Evolutionary conservation across 2,113 vertebrate genomes (phyloP).

Genomic region (Chamaea fasciata): DNA sequence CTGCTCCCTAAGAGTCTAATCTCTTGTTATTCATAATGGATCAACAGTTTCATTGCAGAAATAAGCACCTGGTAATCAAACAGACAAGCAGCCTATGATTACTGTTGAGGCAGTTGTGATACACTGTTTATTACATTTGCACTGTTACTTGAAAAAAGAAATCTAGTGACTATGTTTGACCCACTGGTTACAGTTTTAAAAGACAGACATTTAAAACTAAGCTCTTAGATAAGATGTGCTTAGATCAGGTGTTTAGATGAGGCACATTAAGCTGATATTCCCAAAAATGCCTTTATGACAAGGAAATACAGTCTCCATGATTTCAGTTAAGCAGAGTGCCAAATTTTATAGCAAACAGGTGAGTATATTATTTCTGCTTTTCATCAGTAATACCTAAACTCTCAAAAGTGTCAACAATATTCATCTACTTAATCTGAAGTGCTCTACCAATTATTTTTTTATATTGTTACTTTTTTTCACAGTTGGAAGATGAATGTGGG

Average conservation of each 20-base stretch:
- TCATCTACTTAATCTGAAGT: neutral
- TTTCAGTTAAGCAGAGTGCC: neutral
- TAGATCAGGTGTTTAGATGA: neutral
- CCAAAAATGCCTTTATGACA: neutral
- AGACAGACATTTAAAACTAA: neutral
- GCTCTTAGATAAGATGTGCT: neutral
- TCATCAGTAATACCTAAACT: neutral
- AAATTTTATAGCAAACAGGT: neutral
- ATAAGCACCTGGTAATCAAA: neutral
- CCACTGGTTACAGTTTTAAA: neutral
- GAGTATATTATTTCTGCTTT: neutral
- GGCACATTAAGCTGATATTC: neutral
- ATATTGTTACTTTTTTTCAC: neutral
- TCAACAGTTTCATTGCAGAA: neutral
- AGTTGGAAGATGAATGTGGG: neutral
- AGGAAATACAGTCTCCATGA: neutral
- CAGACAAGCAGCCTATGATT: neutral
- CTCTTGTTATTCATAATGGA: neutral
- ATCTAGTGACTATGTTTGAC: neutral
- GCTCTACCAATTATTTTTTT: neutral
- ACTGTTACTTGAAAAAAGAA: neutral
- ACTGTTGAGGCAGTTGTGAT: accelerated
- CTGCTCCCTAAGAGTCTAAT: neutral
- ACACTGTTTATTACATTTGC: neutral
- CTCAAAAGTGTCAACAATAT: neutral